Base-by-base conservation (phyloP, 2,113 vertebrate species). In the Chlamydotis undulata region DNA sequence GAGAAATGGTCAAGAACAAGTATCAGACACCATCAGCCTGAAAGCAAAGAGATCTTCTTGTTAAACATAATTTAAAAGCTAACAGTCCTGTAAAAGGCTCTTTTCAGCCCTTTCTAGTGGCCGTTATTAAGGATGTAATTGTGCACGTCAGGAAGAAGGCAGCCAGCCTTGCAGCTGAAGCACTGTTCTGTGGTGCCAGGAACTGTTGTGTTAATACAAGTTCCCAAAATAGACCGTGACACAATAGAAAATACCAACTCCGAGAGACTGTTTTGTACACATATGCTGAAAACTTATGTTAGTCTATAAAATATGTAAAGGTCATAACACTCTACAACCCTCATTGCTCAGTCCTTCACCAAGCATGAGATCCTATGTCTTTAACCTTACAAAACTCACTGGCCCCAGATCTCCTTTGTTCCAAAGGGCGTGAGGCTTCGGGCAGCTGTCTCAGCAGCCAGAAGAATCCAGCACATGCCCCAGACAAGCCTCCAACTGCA, bases 201-300 rank as follows among this genome's bases (percentile, higher is more conserved):
- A 90, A 94, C 67, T 70, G 79, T 50, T 71, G 57, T 89, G 83
- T 89, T 90, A 94, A 81, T 71, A 56, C 41, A 43, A 64, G 33
- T 77, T 94, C 82, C 80, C 81, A 77, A 91, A 96, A 97, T 61
- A 96, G 87, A 41, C 47, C 17, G 23, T 96, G 95, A 95, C 75
- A 89, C 43, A 89, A 87, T 13, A 92, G 83, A 97, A 94, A 97
- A 92, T 78, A 85, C 45, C 75, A 89, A 23, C 74, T 96, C 77
- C 2, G 7, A 90, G 65, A 53, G n/a, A 71, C 76, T 80, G 35
- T 60, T 85, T 64, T 45, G 78, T 79, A 68, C 35, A 53, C 6
- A 43, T 49, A 26, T 41, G 47, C 65, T 93, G 76, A 88, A 96
- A 94, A 95, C 68, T 52, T 78, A 61, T 2, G 2, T 61, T 56